Evolutionary conservation across 2,113 vertebrate genomes (phyloP), one percentile per base, ranked within the genome.

Genomic region (Neolamprologus hecqui): DNA sequence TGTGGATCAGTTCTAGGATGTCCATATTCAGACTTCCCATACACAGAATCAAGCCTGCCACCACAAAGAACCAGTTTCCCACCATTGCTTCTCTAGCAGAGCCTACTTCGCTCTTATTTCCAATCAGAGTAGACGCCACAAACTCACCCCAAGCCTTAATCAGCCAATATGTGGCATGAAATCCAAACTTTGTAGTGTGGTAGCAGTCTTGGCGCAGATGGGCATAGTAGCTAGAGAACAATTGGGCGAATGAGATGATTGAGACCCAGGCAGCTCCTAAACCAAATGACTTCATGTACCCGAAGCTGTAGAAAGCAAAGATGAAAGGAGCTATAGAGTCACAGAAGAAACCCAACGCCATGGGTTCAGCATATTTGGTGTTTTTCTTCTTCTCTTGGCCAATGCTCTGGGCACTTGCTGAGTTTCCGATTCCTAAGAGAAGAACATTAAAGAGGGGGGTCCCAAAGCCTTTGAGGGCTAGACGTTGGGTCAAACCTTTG

Each of bases 301-400:
- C 96, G 37, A 98, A 98, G 92, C 96, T 95, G 80, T 98, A 98
- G 90, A 98, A 98, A 26, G 97, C 93, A 57, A 98, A 96, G 21
- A 98, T 92, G 23, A 98, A 97, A 1, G 97, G 33, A 7, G 97
- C 95, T 58, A 98, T 45, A 0, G 97, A 96, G 63, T 98, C 96
- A 1, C 97, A 98, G 93, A 98, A 96, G 90, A 97, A 97, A 55
- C 97, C 96, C 31, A 98, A 93, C 1, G 97, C 98, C 97, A 97
- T 97, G 1, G 98, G 97, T 92, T 98, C 97, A 0, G 97, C 97
- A 4, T 98, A 98, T 87, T 98, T 98, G 0, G 97, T 98, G 81
- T 98, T 98, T 94, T 98, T 98, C 79, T 97, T 97, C 88, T 97
- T 97, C 54, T 98, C 97, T 68, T 97, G 96, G 45, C 96, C 97